These are phyloP conservation scores for Pemphredon lugubris DNA, from an alignment of 2,888 invertebrate species.

Conservation along the genomic window DNA sequence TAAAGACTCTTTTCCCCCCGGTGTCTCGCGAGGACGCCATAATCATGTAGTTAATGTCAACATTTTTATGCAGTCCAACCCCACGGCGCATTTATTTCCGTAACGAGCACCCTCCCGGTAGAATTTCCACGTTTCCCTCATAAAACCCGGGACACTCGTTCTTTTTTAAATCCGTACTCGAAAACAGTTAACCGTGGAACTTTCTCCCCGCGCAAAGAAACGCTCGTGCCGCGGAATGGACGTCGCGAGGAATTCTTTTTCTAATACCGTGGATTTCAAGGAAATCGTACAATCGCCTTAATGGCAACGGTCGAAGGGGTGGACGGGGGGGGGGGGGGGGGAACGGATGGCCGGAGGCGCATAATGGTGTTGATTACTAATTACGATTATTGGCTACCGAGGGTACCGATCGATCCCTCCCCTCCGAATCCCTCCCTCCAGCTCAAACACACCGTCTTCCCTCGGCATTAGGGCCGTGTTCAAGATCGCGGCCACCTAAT, in stretches of 20 bases:
- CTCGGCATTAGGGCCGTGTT: constrained; percentile 52
- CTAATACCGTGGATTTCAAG: constrained; percentile 26
- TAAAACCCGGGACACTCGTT: background rate
- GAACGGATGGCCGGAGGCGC: constrained; percentile 60
- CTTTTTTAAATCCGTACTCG: background rate
- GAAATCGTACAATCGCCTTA: constrained; percentile 58
- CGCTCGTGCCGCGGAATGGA: background rate
- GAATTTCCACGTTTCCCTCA: background rate
- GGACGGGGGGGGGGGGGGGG: too few relatives aligned
- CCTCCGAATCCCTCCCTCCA: constrained; percentile 21
- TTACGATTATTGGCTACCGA: constrained; percentile 73
- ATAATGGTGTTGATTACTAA: constrained; percentile 73
- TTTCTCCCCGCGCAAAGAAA: background rate
- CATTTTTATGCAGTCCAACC: constrained; percentile 74
- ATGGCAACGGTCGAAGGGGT: constrained; percentile 46
- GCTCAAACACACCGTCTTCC: constrained; percentile 56
- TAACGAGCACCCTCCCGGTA: constrained; percentile 21
- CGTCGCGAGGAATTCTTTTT: constrained; percentile 8
- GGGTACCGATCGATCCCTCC: constrained; percentile 62
- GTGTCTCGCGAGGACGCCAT: constrained; percentile 29
- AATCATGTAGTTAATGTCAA: constrained; percentile 79
- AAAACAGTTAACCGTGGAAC: background rate
- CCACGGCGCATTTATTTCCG: constrained; percentile 29
- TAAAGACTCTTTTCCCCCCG: too few relatives aligned
- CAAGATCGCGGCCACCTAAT: constrained; percentile 63